Conservation (phyloP, 1,140 invertebrate genomes). For the Ylistrum balloti region DNA sequence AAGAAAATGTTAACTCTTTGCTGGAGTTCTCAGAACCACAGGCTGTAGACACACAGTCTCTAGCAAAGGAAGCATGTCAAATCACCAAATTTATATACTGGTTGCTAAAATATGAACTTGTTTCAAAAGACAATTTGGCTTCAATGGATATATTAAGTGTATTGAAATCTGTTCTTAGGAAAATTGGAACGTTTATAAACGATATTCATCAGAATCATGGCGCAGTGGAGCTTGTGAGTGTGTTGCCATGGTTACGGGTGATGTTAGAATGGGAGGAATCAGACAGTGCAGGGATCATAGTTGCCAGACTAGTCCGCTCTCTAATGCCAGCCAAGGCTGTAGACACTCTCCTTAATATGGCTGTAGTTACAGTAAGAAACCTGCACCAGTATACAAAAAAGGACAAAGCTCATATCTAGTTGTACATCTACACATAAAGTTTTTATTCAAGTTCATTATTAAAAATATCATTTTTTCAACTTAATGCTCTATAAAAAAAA, state of each 20-base stretch:
- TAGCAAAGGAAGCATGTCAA: conserved; percentile 25
- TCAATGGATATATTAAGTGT: conserved; percentile 44
- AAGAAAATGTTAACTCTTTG: conserved; percentile 48
- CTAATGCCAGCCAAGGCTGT: conserved; percentile 56
- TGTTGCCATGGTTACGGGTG: conserved; percentile 47
- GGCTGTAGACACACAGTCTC: conserved; percentile 42
- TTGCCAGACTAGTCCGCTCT: conserved; percentile 51
- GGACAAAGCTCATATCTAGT: no score
- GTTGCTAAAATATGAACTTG: conserved; percentile 43
- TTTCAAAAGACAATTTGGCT: conserved; percentile 7
- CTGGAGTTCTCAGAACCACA: conserved; percentile 58
- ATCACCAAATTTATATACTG: conserved; percentile 40
- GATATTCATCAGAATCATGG: conserved; percentile 59
- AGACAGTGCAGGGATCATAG: background rate
- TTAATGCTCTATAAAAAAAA: no score
- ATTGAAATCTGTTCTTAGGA: conserved; percentile 50
- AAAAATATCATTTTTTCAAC: no score
- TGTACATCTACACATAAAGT: no score
- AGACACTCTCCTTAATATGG: conserved; percentile 55
- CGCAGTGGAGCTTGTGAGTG: background rate
- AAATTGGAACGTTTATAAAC: conserved; percentile 45
- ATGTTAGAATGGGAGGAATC: conserved; percentile 43
- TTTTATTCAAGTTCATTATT: no score
- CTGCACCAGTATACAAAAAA: no score
- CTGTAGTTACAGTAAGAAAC: conserved; percentile 57